Percentiles rank a stretch among this genome's conserved stretches.
Evolutionary conservation across 2,113 vertebrate species (phyloP).

Genomic region (Myanophis thanlyinensis): DNA sequence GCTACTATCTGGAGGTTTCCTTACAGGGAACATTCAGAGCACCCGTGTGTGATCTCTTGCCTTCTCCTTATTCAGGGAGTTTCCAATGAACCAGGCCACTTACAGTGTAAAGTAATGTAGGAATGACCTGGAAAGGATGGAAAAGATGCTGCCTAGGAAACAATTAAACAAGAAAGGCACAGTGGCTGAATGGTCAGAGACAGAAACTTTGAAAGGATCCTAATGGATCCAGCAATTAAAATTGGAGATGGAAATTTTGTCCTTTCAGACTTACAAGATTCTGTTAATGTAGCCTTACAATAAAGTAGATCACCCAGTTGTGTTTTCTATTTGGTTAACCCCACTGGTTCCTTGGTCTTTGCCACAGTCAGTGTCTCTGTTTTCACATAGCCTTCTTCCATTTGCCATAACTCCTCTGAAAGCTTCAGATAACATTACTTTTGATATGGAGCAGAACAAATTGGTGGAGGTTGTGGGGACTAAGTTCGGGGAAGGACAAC

Average conservation of each 20-base stretch:
- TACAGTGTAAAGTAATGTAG: background rate
- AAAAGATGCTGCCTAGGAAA: background rate
- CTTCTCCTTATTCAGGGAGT: background rate
- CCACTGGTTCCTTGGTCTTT: background rate
- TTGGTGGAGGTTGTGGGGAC: background rate
- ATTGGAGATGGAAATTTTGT: background rate
- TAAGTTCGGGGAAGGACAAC: background rate
- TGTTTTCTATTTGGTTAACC: background rate
- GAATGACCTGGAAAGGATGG: background rate
- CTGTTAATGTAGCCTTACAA: background rate
- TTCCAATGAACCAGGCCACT: background rate
- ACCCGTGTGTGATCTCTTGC: background rate
- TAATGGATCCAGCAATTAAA: background rate
- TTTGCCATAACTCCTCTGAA: background rate
- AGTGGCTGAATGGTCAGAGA: background rate
- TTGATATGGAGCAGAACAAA: background rate
- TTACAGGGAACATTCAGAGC: background rate
- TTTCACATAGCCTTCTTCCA: background rate
- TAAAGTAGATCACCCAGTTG: background rate
- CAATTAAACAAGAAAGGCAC: background rate
- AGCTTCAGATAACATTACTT: background rate
- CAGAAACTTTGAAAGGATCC: background rate
- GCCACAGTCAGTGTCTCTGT: background rate
- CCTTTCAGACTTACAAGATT: background rate
- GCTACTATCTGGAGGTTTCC: background rate